Conservation (phyloP, 1,140 invertebrate genomes). For the Aethina tumida region DNA sequence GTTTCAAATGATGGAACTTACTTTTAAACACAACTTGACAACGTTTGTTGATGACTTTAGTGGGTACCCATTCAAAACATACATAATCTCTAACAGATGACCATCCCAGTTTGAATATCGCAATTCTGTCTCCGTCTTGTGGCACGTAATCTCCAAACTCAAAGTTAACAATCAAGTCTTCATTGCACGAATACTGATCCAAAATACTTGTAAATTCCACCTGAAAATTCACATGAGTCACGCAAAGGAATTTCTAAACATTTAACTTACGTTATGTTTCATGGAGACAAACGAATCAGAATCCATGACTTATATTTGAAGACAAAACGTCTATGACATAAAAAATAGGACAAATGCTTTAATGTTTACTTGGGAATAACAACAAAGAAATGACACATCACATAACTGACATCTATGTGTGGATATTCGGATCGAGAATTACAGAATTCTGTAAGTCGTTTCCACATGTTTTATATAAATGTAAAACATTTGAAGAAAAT, state of each 20-base stretch:
- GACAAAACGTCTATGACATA: too few relatives aligned
- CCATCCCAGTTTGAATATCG: conserved; percentile 29
- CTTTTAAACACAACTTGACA: conserved; percentile 19
- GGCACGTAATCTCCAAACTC: conserved; percentile 19
- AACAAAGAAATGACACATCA: too few relatives aligned
- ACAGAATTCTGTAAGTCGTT: too few relatives aligned
- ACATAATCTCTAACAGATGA: conserved; percentile 23
- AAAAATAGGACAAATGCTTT: too few relatives aligned
- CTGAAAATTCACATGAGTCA: conserved; percentile 17
- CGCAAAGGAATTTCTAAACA: conserved; percentile 1
- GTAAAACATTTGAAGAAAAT: too few relatives aligned
- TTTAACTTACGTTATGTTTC: too few relatives aligned
- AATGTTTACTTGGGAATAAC: too few relatives aligned
- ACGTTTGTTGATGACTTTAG: conserved; percentile 4
- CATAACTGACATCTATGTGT: too few relatives aligned
- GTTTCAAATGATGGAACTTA: conserved; percentile 10
- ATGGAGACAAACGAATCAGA: too few relatives aligned
- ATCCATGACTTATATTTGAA: too few relatives aligned
- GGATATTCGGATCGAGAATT: too few relatives aligned
- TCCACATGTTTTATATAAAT: too few relatives aligned
- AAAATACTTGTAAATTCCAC: conserved; percentile 23
- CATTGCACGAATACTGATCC: conserved; percentile 20
- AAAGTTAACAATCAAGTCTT: conserved; percentile 23
- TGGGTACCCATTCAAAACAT: conserved; percentile 24
- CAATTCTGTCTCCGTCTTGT: conserved; percentile 26